Evolutionary conservation across 2,888 invertebrate species (phyloP).

Genomic region (Xestoiulus laeticollis): DNA sequence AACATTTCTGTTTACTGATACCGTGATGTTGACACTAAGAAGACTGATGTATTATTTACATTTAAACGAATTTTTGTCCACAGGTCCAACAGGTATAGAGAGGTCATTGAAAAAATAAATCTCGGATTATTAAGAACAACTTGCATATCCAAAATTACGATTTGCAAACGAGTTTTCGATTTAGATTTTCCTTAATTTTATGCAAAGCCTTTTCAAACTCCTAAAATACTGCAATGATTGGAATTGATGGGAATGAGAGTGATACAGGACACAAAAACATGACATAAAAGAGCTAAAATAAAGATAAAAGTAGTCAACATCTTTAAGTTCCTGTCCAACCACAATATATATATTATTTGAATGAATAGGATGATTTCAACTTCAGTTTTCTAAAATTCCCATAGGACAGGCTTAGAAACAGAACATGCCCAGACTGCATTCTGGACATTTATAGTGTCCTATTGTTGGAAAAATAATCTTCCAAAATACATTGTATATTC

Average conservation of each 20-base stretch:
- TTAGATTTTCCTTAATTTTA: background rate
- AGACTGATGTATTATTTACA: background rate
- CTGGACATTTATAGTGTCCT: too few species aligned
- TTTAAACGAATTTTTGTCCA: background rate
- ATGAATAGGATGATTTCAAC: background rate
- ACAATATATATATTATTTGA: too few species aligned
- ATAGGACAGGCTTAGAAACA: too few species aligned
- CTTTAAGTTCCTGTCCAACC: background rate
- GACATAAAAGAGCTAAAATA: background rate
- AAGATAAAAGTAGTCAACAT: background rate
- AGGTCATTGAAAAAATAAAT: background rate
- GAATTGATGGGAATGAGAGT: background rate
- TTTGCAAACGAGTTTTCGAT: background rate
- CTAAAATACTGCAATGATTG: background rate
- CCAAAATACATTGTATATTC: too few species aligned
- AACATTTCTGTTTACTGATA: too few species aligned
- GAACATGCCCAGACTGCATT: too few species aligned
- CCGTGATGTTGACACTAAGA: background rate
- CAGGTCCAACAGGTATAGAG: background rate
- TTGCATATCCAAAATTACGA: constrained; percentile 5
- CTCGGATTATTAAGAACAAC: constrained; percentile 3
- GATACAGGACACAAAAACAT: background rate
- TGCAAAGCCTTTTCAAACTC: background rate
- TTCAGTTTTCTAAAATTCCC: too few species aligned
- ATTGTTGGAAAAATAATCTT: too few species aligned